Evolutionary conservation across 2,888 invertebrate species (phyloP).

Genomic region (Eulithis testata): DNA sequence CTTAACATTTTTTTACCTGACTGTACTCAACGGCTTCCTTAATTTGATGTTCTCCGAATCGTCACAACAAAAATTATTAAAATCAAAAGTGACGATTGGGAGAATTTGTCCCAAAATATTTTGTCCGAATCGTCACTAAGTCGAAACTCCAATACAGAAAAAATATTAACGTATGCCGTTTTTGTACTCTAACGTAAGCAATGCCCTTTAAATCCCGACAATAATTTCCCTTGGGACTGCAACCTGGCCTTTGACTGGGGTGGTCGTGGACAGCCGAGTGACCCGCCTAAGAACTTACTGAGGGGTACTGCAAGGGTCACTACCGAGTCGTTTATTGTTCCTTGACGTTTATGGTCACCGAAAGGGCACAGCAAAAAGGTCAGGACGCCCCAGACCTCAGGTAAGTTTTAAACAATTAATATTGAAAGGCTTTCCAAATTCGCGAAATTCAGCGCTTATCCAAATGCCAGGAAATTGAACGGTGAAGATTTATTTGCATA

Average conservation of each 20-base stretch:
- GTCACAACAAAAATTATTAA: too few species aligned
- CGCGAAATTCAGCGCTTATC: constrained; percentile 51
- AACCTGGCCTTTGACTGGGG: constrained; percentile 81
- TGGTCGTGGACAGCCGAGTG: constrained; percentile 75
- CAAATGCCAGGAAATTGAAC: constrained; percentile 58
- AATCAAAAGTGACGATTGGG: too few species aligned
- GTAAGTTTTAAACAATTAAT: constrained; percentile 74
- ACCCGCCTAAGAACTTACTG: constrained; percentile 71
- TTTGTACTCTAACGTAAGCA: constrained; percentile 78
- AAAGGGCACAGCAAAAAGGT: constrained; percentile 75
- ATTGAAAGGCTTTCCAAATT: constrained; percentile 53
- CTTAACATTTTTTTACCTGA: too few species aligned
- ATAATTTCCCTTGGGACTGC: constrained; percentile 82
- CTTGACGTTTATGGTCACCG: constrained; percentile 81
- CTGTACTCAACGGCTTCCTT: too few species aligned
- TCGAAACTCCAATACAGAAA: constrained; percentile 56
- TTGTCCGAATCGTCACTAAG: too few species aligned
- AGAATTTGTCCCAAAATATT: too few species aligned
- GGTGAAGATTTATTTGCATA: constrained; percentile 59
- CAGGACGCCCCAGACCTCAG: constrained; percentile 59
- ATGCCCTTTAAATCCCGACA: constrained; percentile 85
- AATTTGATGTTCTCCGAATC: too few species aligned
- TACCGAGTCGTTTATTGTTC: constrained; percentile 77
- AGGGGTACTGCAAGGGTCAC: constrained; percentile 75
- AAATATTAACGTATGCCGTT: constrained; percentile 75